phyloP scores from a whole-genome alignment of 2,797 vertebrate genomes.

The Halcyon badia region DNA sequence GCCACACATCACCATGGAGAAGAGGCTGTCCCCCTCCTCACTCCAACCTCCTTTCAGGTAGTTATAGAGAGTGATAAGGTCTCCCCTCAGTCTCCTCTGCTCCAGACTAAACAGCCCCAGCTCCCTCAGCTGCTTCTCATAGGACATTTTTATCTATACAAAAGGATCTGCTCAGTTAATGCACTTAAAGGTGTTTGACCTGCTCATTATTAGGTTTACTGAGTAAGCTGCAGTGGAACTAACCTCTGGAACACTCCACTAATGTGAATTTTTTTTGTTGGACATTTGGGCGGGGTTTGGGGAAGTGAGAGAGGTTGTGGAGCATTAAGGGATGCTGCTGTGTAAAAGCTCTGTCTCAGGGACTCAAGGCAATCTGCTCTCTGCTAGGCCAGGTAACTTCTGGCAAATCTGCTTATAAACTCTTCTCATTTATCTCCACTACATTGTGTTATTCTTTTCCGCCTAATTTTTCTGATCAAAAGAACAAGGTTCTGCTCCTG shows the following conservation, averaged over 20 bases:
- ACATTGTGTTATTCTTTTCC: background rate
- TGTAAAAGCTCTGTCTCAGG: background rate
- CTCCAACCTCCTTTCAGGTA: too few species aligned
- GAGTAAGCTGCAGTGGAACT: background rate
- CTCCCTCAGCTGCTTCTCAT: too few species aligned
- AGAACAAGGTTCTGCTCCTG: background rate
- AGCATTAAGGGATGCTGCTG: background rate
- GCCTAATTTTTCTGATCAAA: background rate
- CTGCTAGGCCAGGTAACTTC: background rate
- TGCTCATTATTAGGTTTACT: background rate
- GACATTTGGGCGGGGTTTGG: accelerated
- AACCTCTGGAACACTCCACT: background rate
- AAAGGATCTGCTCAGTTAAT: background rate
- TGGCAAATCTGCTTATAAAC: background rate
- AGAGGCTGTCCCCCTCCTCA: too few species aligned
- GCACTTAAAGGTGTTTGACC: background rate
- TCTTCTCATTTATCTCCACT: background rate
- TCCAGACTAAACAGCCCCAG: too few species aligned
- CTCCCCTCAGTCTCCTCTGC: too few species aligned
- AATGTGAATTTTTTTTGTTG: background rate
- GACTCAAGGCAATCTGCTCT: background rate
- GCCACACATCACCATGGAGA: too few species aligned
- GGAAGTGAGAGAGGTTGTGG: accelerated
- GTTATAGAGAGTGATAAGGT: too few species aligned
- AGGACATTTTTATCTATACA: too few species aligned